Evolutionary conservation across 1,140 invertebrate species (phyloP), one percentile per base, ranked within the genome.

Genomic region (Pogonus chalceus): DNA sequence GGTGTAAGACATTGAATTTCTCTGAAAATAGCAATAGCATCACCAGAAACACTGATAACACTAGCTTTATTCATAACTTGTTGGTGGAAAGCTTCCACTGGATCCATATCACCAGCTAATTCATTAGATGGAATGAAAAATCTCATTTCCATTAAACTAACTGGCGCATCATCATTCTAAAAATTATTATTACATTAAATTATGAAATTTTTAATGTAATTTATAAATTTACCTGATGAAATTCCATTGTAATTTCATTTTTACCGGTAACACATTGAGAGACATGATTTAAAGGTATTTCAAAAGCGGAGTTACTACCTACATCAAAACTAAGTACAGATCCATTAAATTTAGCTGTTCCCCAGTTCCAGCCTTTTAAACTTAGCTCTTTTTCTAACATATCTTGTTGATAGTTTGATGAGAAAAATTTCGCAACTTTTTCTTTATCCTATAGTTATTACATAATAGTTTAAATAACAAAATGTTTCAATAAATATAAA

Each of bases 301-400:
- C 96, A 79, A 99, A 99, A 0, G 89, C 90, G 20, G 88, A 85
- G 53, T 87, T 81, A 51, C 84, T 83, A 14, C 92, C 90, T 39
- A 98, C 84, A 68, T 96, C 88, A 72, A 98, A 99, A 65, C 87
- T 90, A 0, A 99, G 69, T 1, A 90, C 83, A 49, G 92, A 88
- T 21, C 94, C 96, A 68, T 85, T 82, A 69, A 99, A 98, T 62
- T 93, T 89, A 10, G 91, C 90, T 1, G 88, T 89, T 47, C 97
- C 97, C 92, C 96, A 99, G 73, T 99, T 99, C 95, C 96, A 99
- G 2, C 97, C 97, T 73, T 96, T 98, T 0, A 98, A 74, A 62
- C 89, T 91, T 26, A 96, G 71, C 64, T 99, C 95, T 66, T 92
- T 92, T 69, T 90, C 88, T 54, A 93, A 69, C 87, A 92, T 83